Evolutionary conservation across 64 coral and sea anemone species (phyloP).

Genomic region (Hydrozoanthus tunicans): DNA sequence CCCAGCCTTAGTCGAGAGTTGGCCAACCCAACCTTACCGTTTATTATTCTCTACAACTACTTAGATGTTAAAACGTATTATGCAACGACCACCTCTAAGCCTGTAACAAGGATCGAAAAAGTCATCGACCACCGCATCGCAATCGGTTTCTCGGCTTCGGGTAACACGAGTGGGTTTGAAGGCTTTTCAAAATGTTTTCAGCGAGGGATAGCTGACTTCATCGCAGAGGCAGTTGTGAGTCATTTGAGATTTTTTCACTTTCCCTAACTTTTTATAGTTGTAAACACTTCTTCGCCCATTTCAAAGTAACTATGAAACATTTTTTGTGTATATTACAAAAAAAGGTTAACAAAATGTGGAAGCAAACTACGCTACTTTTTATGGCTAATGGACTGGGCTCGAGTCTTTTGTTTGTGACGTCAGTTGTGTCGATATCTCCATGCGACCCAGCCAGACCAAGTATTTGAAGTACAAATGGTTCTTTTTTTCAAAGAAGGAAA

Average conservation of each 20-base stretch:
- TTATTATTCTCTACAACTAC: slow-evolving; percentile 21
- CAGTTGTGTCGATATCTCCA: too few relatives aligned
- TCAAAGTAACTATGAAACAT: not conserved
- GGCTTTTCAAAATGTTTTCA: slow-evolving; percentile 39
- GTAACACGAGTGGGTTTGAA: slow-evolving; percentile 9
- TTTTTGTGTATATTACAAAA: too few relatives aligned
- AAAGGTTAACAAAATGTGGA: too few relatives aligned
- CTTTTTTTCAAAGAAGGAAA: too few relatives aligned
- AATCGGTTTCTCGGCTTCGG: slow-evolving; percentile 4
- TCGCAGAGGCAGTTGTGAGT: not conserved
- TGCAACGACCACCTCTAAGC: not conserved
- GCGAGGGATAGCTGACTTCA: slow-evolving; percentile 9
- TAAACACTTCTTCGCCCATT: not conserved
- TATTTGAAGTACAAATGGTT: too few relatives aligned
- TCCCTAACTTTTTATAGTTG: not conserved
- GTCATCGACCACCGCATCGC: slow-evolving; percentile 22
- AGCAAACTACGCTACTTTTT: too few relatives aligned
- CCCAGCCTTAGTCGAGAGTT: not conserved
- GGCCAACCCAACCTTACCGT: not conserved
- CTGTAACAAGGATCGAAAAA: slow-evolving; percentile 13
- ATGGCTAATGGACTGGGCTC: too few relatives aligned
- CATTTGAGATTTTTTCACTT: not conserved
- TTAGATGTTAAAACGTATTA: not conserved
- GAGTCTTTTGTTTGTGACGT: too few relatives aligned
- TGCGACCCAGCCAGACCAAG: too few relatives aligned